A percentile compares a stretch with the other conserved stretches of the same genome.
These are phyloP conservation scores for Bombus huntii DNA, from an alignment of 1,140 invertebrate species.

Conservation along the genomic window DNA sequence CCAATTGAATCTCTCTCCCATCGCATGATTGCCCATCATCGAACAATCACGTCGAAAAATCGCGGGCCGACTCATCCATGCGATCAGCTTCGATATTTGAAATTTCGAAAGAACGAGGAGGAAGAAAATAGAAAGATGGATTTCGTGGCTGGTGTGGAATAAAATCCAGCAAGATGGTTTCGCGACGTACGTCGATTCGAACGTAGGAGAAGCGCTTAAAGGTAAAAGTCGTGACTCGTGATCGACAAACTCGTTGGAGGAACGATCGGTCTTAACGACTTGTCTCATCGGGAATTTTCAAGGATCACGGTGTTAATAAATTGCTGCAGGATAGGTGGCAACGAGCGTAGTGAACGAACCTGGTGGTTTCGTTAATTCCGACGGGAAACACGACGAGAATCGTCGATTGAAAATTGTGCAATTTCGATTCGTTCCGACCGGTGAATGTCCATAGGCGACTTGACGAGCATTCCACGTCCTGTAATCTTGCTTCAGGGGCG, in stretches of 20 bases:
- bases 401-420: slow-evolving; percentile 30
- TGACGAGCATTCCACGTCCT: too few species aligned
- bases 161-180: neutral
- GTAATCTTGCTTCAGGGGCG: too few species aligned
- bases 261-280: slow-evolving; percentile 4
- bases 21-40: neutral
- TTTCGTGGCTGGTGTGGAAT: neutral
- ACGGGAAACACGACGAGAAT: slow-evolving; percentile 32
- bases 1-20: neutral
- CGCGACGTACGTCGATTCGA: slow-evolving; percentile 17
- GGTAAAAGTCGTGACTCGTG: slow-evolving; percentile 42
- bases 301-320: slow-evolving; percentile 39
- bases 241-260: neutral
- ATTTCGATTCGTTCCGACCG: slow-evolving; percentile 21
- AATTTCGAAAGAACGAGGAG: neutral
- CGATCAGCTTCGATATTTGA: neutral
- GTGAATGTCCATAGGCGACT: too few species aligned
- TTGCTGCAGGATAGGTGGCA: neutral
- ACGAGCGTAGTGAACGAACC: neutral
- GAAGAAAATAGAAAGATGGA: neutral
- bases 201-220: slow-evolving; percentile 18
- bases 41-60: neutral
- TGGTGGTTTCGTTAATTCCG: neutral
- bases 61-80: too few species aligned
- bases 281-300: slow-evolving; percentile 21